These are phyloP conservation scores for Charina bottae DNA, from an alignment of 2,113 vertebrate species.

Conservation along the genomic window DNA sequence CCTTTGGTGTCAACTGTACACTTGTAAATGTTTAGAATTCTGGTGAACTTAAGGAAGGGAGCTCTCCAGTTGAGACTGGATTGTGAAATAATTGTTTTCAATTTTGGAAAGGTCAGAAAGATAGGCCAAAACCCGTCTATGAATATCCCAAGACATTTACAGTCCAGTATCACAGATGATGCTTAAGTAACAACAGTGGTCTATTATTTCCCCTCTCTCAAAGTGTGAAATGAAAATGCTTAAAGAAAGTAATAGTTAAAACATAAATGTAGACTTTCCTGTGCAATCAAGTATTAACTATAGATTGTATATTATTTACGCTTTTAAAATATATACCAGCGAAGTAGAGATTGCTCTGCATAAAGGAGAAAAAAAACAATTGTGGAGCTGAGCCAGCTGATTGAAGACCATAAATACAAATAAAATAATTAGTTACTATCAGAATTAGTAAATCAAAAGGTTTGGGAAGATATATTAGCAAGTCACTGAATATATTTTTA, in stretches of 20 bases:
- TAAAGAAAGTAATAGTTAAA: constrained; percentile 29
- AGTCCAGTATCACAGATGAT: background rate
- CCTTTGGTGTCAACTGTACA: background rate
- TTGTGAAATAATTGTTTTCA: constrained; percentile 11
- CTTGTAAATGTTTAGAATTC: background rate
- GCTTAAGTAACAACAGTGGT: constrained; percentile 9
- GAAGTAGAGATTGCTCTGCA: background rate
- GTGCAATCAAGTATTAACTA: background rate
- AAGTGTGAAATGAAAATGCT: constrained; percentile 34
- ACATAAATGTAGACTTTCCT: constrained; percentile 10
- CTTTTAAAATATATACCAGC: constrained; percentile 4
- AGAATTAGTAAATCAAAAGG: background rate
- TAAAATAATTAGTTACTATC: constrained; percentile 7
- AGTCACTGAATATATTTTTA: background rate
- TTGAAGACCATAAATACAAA: background rate
- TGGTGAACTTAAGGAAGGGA: background rate
- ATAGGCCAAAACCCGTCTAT: background rate
- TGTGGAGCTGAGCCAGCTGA: background rate
- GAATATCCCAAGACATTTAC: background rate
- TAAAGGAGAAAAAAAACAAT: constrained; percentile 15
- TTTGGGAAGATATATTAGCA: fast-evolving
- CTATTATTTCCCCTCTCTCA: constrained; percentile 1
- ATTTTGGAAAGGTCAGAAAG: background rate
- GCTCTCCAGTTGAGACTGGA: constrained; percentile 12
- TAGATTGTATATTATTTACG: background rate